phyloP scores from a whole-genome alignment of 2,888 invertebrate species.

The Agrochola lota region DNA sequence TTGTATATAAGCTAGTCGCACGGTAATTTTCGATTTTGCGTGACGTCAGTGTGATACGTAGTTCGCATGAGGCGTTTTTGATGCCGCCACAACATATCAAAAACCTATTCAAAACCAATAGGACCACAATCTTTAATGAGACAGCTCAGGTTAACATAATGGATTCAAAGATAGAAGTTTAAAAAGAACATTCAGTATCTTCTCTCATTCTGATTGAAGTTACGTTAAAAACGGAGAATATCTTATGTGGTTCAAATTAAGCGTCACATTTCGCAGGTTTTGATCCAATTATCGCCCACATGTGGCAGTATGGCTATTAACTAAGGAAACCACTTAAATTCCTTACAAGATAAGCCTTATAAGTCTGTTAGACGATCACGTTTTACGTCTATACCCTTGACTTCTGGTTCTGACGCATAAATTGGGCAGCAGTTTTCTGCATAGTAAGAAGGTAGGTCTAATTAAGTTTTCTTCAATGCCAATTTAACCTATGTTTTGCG shows the following conservation, averaged over 20 bases:
- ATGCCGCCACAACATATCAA: no score
- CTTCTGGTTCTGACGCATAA: slow-evolving; percentile 17
- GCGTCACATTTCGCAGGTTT: slow-evolving; percentile 1
- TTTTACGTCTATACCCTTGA: slow-evolving; percentile 50
- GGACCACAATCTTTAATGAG: no score
- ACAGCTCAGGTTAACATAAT: no score
- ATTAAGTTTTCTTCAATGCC: slow-evolving; percentile 8
- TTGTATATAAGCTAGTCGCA: no score
- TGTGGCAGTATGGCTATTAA: background rate
- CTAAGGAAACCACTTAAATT: slow-evolving; percentile 64
- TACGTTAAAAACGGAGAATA: background rate
- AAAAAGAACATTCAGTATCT: background rate
- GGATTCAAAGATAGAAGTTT: no score
- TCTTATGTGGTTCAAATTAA: slow-evolving; percentile 3
- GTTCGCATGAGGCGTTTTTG: no score
- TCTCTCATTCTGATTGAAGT: background rate
- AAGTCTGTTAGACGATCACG: slow-evolving; percentile 58
- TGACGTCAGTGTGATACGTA: no score
- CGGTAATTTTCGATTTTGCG: no score
- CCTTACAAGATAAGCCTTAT: slow-evolving; percentile 53
- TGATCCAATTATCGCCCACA: slow-evolving; percentile 45
- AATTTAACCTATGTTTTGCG: background rate
- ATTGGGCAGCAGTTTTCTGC: slow-evolving; percentile 4
- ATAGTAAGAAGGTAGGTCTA: background rate
- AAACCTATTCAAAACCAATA: no score